Evolutionary conservation across 64 coral and sea anemone species (phyloP).

Genomic region (Stichodactyla helianthus): DNA sequence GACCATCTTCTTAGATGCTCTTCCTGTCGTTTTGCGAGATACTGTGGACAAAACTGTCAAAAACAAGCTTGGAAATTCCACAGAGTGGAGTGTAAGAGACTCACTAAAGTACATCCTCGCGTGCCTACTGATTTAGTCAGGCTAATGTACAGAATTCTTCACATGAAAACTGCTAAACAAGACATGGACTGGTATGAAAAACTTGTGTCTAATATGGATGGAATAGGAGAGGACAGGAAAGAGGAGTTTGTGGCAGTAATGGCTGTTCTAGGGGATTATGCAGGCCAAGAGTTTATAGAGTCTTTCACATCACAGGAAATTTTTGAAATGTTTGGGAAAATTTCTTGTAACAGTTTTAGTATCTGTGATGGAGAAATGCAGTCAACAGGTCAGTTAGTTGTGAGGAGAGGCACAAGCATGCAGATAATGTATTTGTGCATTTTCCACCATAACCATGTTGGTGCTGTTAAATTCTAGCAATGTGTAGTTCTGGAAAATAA

Average conservation of each 20-base stretch:
- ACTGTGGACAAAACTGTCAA: slow-evolving; percentile 76
- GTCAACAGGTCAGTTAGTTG: slow-evolving; percentile 49
- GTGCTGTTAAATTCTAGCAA: no score
- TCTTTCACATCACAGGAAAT: slow-evolving; percentile 23
- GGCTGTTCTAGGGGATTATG: slow-evolving; percentile 44
- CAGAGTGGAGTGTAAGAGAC: slow-evolving; percentile 79
- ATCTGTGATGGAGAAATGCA: slow-evolving; percentile 90
- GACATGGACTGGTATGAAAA: slow-evolving; percentile 10
- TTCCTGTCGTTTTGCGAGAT: slow-evolving; percentile 69
- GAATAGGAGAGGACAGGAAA: slow-evolving; percentile 44
- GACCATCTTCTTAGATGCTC: slow-evolving; percentile 69
- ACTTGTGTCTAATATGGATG: slow-evolving; percentile 62
- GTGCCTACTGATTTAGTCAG: slow-evolving; percentile 67
- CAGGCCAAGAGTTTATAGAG: slow-evolving; percentile 33
- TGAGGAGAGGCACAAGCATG: not conserved
- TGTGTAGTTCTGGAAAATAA: no score
- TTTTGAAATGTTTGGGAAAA: slow-evolving; percentile 88
- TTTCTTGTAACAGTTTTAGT: slow-evolving; percentile 92
- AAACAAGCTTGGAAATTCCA: slow-evolving; percentile 86
- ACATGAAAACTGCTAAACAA: slow-evolving; percentile 26
- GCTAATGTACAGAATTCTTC: slow-evolving; percentile 57
- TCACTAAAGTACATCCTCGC: slow-evolving; percentile 40
- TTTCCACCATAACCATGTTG: no score
- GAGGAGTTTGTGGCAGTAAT: slow-evolving; percentile 56
- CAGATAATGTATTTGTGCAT: no score